Base-by-base conservation (phyloP, 2,113 vertebrate genomes). In the Urocynchramus pylzowi region DNA sequence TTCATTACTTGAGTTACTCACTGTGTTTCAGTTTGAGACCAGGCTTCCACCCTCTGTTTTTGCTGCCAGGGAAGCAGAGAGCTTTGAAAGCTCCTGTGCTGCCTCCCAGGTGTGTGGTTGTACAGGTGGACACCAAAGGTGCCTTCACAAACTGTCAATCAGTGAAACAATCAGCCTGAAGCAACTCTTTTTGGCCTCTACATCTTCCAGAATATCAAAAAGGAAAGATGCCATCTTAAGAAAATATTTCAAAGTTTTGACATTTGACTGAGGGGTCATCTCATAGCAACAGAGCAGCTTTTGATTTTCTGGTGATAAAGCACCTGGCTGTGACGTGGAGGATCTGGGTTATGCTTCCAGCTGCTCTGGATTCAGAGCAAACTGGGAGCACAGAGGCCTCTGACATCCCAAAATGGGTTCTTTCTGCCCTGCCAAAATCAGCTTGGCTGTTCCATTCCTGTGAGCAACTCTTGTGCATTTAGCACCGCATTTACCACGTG, bases 401-500 rank as follows among this genome's bases (percentile, higher is more conserved):
- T 84, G 64, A 78, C 6, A 0, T 13, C 71, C 23, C 57, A 45
- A 87, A 79, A 79, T 0, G 0, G 41, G 1, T 30, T 39, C 10
- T 41, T 9, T 33, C 45, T 93, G 61, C 61, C 82, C 74, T 68
- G n/a, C 26, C 63, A 59, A 49, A 54, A n/a, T 23, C 52, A 31
- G 37, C 60, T 41, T 67, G 0, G 0, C 37, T 73, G 74, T 53
- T 85, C 41, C 31, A 3, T 45, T 85, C 84, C 49, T 16, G 4
- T 7, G 11, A 37, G 44, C 24, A 85, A 1, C 30, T 28, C 14
- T 26, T 37, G 42, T 76, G 35, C n/a, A 4, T n/a, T 41, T 23
- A 41, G 15, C 39, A 7, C 10, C 8, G 0, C 2, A 35, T 2
- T n/a, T 9, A 20, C 30, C 13, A 9, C 0, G 0, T 2, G 1